Base-by-base conservation (phyloP, 2,888 invertebrate genomes). In the Habroteleia sp. region DNA sequence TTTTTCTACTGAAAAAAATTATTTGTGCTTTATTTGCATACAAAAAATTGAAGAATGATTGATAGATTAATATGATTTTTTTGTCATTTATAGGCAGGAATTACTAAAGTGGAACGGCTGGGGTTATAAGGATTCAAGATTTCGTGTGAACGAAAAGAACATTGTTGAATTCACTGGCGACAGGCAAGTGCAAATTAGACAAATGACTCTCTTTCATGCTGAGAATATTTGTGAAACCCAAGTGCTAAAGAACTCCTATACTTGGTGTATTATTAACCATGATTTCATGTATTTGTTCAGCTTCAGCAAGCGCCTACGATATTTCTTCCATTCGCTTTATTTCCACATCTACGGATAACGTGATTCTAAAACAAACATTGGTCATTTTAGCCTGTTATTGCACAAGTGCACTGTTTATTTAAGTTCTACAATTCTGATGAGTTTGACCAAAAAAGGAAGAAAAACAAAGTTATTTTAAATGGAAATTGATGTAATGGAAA, bases 51-150 rank as follows among this genome's bases (percentile, higher is more conserved):
- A n/a, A n/a, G n/a, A n/a, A n/a, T n/a, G n/a, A n/a, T n/a, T n/a
- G n/a, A n/a, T n/a, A n/a, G n/a, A n/a, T n/a, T n/a, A n/a, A n/a
- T n/a, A n/a, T n/a, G n/a, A n/a, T n/a, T n/a, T n/a, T n/a, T n/a
- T n/a, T n/a, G n/a, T n/a, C n/a, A 39, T 63, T 66, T 66, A 1
- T 50, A 98, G 98, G 83, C 96, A 97, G 89, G 94, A 97, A 54
- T 89, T 96, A 25, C 90, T 99, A 48, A 98, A 97, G 90, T 99
- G 99, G 99, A 97, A 98, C 90, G 99, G 99, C 13, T 99, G 99
- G 99, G 99, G 99, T n/a, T 99, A 98, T 91, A 95, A 94, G 78
- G 98, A 99, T 89, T 96, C 98, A 0, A 92, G 92, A 89, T 99
- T 99, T 89, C 89, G 91, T 50, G 86, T 95, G 3, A 91, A 92